Conservation (phyloP, 2,888 invertebrate genomes). For the Athalia circularis region DNA sequence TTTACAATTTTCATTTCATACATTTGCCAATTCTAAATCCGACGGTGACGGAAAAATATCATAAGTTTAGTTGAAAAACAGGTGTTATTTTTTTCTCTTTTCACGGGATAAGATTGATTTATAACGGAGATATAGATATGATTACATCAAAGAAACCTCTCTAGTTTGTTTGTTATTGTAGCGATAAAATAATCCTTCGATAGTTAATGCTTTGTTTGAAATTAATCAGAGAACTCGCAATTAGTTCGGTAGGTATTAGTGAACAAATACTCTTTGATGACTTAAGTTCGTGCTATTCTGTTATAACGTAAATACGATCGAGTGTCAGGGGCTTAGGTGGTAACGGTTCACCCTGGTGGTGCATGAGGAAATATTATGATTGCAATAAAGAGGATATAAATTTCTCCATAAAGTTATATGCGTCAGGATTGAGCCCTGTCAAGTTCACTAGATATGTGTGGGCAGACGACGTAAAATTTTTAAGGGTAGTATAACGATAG, state of each 20-base stretch:
- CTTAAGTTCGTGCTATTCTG: not conserved
- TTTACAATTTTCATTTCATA: not conserved
- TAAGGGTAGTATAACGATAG: constrained; percentile 14
- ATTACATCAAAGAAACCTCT: too few relatives aligned
- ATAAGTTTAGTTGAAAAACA: not conserved
- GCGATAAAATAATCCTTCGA: too few relatives aligned
- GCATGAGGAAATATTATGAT: not conserved
- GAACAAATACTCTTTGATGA: constrained; percentile 15
- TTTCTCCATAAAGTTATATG: not conserved
- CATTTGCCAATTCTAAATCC: not conserved
- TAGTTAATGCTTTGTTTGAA: constrained; percentile 12
- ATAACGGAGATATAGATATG: too few relatives aligned
- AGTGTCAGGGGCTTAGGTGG: not conserved
- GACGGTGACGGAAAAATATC: not conserved
- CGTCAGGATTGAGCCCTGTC: not conserved
- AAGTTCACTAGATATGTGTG: constrained; percentile 11
- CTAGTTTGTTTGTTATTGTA: not conserved
- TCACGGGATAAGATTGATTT: not conserved
- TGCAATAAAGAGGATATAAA: not conserved
- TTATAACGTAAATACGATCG: constrained; percentile 9
- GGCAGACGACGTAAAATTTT: not conserved
- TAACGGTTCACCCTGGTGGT: too few relatives aligned
- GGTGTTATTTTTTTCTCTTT: not conserved
- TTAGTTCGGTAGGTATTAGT: not conserved
- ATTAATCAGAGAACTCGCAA: constrained; percentile 7